Evolutionary conservation across 2,888 invertebrate species (phyloP).

Genomic region (Pachycephus smyrnensis): DNA sequence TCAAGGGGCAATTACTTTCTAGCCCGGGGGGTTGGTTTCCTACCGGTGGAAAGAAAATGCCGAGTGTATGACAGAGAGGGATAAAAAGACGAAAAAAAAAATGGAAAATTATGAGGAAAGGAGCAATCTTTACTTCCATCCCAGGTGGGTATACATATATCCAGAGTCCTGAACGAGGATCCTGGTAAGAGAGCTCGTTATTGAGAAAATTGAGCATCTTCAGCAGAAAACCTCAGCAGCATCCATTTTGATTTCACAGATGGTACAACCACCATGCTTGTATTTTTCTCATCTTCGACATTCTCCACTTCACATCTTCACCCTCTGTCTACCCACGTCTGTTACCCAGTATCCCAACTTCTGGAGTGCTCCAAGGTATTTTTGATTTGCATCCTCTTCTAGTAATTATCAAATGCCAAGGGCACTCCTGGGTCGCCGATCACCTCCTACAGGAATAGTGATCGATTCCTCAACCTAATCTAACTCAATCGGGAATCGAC

Average conservation of each 20-base stretch:
- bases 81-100: background rate
- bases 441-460: slow-evolving; percentile 6
- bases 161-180: background rate
- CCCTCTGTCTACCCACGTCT: background rate
- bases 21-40: slow-evolving; percentile 32
- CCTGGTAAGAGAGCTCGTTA: slow-evolving; percentile 3
- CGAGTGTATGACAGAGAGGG: background rate
- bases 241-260: background rate
- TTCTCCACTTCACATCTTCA: background rate
- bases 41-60: background rate
- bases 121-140: background rate
- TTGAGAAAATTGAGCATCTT: background rate
- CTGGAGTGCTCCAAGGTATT: background rate
- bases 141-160: background rate
- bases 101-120: background rate
- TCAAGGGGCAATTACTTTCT: slow-evolving; percentile 50
- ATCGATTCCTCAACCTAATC: slow-evolving; percentile 18
- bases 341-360: background rate
- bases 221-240: background rate
- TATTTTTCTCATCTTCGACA: background rate
- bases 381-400: background rate
- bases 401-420: slow-evolving; percentile 12
- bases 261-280: background rate
- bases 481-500: slow-evolving; percentile 20
- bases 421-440: slow-evolving; percentile 12